phyloP scores from a whole-genome alignment of 2,113 vertebrate genomes.

The Tachycineta bicolor region DNA sequence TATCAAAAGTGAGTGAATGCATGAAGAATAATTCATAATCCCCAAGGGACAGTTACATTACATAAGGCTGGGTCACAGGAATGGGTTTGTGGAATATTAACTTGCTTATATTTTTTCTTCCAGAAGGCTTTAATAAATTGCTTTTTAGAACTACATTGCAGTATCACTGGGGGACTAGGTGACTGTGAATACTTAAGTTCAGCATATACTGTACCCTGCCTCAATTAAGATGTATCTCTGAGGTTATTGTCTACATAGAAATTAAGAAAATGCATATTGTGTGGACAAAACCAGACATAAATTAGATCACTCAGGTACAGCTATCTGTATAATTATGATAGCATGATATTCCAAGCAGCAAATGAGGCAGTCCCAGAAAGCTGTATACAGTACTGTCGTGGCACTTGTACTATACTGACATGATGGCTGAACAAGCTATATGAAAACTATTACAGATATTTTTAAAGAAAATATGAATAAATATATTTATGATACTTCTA shows the following conservation, averaged over 20 bases:
- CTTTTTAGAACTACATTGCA: not conserved
- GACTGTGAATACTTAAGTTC: not conserved
- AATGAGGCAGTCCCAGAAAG: not conserved
- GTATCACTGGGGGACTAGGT: not conserved
- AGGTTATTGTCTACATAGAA: not conserved
- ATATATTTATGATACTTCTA: not conserved
- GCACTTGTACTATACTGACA: not conserved
- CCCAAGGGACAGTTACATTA: not conserved
- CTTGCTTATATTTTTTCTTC: not conserved
- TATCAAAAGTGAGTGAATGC: not conserved
- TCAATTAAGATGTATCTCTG: not conserved
- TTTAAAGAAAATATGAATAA: not conserved
- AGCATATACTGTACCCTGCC: not conserved
- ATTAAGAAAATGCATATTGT: not conserved
- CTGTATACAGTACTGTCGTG: accelerated
- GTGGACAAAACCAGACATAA: not conserved
- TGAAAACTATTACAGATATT: not conserved
- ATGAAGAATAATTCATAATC: not conserved
- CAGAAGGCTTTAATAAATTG: not conserved
- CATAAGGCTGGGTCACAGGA: not conserved
- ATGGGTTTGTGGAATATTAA: not conserved
- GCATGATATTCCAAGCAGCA: not conserved
- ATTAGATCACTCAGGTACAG: not conserved
- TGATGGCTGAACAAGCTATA: not conserved
- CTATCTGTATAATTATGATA: not conserved